Conservation (phyloP, 37 sponge, comb jelly and placozoan species). For the Cladorhizidae sp. region DNA sequence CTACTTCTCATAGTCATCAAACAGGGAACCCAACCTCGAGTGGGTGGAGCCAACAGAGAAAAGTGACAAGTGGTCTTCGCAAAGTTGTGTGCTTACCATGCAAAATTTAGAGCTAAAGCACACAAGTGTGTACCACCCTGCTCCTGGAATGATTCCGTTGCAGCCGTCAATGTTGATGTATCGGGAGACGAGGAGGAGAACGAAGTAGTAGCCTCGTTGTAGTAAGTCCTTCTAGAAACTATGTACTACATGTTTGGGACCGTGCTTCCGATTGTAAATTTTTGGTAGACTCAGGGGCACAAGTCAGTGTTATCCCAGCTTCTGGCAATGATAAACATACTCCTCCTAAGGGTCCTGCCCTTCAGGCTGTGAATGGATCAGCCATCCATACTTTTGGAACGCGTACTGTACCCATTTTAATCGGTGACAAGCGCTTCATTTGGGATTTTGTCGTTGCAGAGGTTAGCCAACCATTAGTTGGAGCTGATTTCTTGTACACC, state of each 20-base stretch:
- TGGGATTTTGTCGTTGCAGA: constrained; percentile 21
- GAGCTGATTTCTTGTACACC: constrained; percentile 33
- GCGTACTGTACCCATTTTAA: not conserved
- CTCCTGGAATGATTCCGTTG: not conserved
- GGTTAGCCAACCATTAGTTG: constrained; percentile 9
- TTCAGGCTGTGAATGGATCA: constrained; percentile 23
- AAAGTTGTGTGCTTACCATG: constrained; percentile 7
- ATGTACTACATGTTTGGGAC: not conserved
- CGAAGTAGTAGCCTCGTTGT: not conserved
- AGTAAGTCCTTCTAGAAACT: too few species aligned
- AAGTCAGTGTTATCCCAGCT: constrained; percentile 33
- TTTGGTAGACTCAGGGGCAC: constrained; percentile 28
- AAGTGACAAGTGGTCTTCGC: too few species aligned
- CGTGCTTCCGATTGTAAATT: constrained; percentile 8
- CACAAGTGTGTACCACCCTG: constrained; percentile 5
- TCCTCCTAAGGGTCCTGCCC: not conserved
- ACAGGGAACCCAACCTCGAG: too few species aligned
- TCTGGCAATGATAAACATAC: constrained; percentile 1
- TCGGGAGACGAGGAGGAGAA: not conserved
- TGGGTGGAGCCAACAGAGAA: too few species aligned
- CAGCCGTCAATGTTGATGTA: not conserved
- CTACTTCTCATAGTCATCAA: too few species aligned
- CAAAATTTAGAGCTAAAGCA: not conserved
- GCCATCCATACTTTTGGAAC: constrained; percentile 11
- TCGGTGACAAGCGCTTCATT: not conserved